Evolutionary conservation across 2,113 vertebrate genomes (phyloP).

Genomic region (Rhinoderma darwinii): DNA sequence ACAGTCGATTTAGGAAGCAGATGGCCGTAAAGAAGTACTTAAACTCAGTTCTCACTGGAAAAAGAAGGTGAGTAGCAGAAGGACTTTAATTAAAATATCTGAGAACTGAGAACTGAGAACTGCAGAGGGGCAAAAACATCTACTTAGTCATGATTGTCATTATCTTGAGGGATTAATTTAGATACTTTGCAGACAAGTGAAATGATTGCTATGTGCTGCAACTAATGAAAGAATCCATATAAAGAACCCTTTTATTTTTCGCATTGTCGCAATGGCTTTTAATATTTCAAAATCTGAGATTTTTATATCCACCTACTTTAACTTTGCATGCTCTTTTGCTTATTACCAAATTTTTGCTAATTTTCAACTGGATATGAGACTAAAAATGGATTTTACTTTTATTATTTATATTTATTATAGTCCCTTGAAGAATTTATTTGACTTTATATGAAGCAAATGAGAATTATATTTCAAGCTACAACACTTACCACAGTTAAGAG

Average conservation of each 20-base stretch:
- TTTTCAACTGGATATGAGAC: neutral
- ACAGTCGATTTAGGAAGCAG: constrained; percentile 94
- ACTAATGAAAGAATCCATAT: neutral
- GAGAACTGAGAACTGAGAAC: constrained; percentile 27
- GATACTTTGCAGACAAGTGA: constrained; percentile 31
- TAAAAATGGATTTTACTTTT: neutral
- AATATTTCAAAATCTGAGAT: neutral
- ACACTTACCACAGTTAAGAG: no score
- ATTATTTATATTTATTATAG: no score
- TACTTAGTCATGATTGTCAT: constrained; percentile 48
- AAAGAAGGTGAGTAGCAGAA: constrained; percentile 80
- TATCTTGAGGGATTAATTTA: constrained; percentile 38
- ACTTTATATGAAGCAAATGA: no score
- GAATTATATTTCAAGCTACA: no score
- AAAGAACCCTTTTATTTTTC: neutral
- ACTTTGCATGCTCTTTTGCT: neutral
- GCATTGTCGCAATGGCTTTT: neutral
- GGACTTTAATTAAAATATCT: constrained; percentile 43
- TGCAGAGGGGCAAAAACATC: constrained; percentile 7
- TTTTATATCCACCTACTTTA: neutral
- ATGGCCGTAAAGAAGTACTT: constrained; percentile 97
- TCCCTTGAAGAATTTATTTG: no score
- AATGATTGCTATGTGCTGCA: constrained; percentile 30
- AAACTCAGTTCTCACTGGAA: constrained; percentile 89
- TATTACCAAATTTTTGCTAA: neutral